These are phyloP conservation scores for Rhea americana DNA, from an alignment of 2,113 vertebrate species.

Conservation along the genomic window DNA sequence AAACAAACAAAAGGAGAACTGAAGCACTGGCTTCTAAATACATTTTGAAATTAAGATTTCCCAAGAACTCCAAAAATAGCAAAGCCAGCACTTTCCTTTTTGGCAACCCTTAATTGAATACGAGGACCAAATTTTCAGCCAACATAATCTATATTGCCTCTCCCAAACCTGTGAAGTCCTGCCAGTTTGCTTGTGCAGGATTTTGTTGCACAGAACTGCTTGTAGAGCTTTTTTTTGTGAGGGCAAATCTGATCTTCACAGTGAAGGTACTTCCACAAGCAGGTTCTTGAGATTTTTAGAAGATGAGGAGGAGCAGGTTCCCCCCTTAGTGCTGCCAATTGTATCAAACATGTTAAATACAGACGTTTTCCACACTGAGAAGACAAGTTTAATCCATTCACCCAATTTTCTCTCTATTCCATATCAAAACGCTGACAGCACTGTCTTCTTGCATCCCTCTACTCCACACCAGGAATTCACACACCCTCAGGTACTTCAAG, in stretches of 20 bases:
- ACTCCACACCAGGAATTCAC: neutral
- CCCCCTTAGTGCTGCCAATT: neutral
- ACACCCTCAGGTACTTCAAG: neutral
- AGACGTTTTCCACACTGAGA: neutral
- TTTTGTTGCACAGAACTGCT: neutral
- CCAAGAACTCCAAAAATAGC: neutral
- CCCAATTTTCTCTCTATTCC: neutral
- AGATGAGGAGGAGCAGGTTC: neutral
- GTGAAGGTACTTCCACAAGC: neutral
- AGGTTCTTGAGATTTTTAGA: neutral
- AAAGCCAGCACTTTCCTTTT: neutral
- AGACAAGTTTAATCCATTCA: neutral
- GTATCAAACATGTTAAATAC: neutral
- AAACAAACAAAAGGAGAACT: neutral
- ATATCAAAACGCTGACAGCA: neutral
- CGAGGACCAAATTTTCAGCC: neutral
- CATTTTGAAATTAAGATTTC: conserved; percentile 10
- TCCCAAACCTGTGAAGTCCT: neutral
- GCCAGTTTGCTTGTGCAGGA: neutral
- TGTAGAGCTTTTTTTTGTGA: neutral
- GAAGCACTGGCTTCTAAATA: neutral
- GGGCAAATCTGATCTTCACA: neutral
- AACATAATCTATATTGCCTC: neutral
- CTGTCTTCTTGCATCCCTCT: neutral
- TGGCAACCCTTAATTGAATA: neutral